These are phyloP conservation scores for Galeopterus variegatus DNA, from an alignment of 2,113 vertebrate species.

Conservation along the genomic window DNA sequence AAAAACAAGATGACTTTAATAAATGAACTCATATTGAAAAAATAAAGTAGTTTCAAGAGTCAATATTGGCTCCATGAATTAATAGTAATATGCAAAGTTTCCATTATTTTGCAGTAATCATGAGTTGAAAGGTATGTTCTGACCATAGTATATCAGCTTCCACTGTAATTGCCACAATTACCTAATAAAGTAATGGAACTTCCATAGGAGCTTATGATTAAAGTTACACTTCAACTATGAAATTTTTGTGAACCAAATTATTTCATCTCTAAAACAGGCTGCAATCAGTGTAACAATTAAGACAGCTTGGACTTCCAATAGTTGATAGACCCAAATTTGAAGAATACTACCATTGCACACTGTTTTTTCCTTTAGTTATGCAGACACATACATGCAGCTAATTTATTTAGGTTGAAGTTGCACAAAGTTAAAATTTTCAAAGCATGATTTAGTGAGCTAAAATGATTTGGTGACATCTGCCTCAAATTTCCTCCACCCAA, in stretches of 20 bases:
- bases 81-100: neutral
- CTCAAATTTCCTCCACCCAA: neutral
- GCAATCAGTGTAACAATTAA: neutral
- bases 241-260: neutral
- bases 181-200: neutral
- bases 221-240: neutral
- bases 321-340: neutral
- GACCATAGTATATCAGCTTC: neutral
- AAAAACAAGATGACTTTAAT: neutral
- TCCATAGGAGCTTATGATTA: neutral
- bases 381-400: neutral
- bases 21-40: neutral
- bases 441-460: neutral
- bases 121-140: neutral
- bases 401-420: neutral
- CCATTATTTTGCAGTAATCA: neutral
- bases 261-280: neutral
- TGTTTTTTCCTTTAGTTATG: neutral
- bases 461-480: neutral
- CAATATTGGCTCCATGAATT: neutral
- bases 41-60: neutral
- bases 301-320: neutral
- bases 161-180: neutral
- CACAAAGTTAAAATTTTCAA: neutral
- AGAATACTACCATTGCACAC: fast-evolving